These are phyloP conservation scores for Ophiothrix spiculata DNA, from an alignment of 35 echinoderm and acorn worm genomes.

Conservation along the genomic window DNA sequence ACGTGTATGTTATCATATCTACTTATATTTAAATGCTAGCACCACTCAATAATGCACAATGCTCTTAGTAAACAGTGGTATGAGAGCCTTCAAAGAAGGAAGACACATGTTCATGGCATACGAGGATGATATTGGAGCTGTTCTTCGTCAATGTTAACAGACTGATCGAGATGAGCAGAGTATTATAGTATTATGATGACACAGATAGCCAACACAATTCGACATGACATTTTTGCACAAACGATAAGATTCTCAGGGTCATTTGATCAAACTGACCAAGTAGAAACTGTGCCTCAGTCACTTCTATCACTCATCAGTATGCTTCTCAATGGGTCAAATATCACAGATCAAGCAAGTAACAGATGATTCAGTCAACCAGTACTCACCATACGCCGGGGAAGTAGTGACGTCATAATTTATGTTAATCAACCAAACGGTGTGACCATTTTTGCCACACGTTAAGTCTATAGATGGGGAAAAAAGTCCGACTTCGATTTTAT, in stretches of 20 bases:
- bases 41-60: no score
- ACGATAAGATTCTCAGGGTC: conserved; percentile 10
- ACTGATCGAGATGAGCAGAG: conserved; percentile 37
- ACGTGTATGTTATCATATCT: no score
- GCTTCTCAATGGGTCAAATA: conserved; percentile 37
- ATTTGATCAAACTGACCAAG: not conserved
- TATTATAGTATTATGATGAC: conserved; percentile 39
- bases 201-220: conserved; percentile 3
- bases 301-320: conserved; percentile 32
- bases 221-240: conserved; percentile 19
- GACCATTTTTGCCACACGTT: no score
- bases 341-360: conserved; percentile 32
- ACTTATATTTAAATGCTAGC: no score
- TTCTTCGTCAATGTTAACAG: not conserved
- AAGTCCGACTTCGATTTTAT: no score
- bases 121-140: conserved; percentile 15
- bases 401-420: no score
- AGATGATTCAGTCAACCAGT: conserved; percentile 29
- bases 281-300: not conserved
- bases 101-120: conserved; percentile 9
- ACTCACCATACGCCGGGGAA: no score
- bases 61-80: no score
- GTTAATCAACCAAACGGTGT: no score
- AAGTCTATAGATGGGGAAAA: no score
- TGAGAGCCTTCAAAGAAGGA: conserved; percentile 18